Conservation (phyloP, 2,113 vertebrate genomes). For the Anseranas semipalmata region DNA sequence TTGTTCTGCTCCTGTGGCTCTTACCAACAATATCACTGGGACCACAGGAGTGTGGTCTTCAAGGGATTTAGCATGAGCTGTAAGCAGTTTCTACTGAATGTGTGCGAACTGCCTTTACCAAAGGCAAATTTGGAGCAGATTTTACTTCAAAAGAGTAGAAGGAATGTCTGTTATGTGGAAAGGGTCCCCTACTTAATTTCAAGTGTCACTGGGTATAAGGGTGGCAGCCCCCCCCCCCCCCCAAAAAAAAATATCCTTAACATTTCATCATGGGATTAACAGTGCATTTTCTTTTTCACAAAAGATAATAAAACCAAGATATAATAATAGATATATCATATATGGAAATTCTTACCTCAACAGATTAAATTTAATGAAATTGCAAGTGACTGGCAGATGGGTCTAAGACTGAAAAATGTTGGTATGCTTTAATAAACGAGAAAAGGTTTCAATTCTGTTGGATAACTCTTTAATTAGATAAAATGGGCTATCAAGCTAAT, state of each 20-base stretch:
- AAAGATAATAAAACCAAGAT: neutral
- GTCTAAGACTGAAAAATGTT: neutral
- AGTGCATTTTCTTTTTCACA: neutral
- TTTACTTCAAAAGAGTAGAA: neutral
- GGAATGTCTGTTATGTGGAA: neutral
- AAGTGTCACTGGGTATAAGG: neutral
- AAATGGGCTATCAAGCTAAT: neutral
- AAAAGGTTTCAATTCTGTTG: neutral
- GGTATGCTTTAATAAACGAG: neutral
- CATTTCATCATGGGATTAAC: neutral
- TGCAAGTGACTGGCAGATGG: neutral
- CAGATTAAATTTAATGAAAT: neutral
- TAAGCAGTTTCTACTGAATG: neutral
- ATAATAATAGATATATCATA: neutral
- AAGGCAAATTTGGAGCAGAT: neutral
- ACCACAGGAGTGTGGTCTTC: neutral
- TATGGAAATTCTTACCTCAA: neutral
- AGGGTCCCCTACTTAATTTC: neutral
- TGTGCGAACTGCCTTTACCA: neutral
- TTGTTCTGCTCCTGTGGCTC: neutral
- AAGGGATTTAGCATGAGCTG: neutral
- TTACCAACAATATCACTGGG: neutral
- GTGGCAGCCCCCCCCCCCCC: no score
- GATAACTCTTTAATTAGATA: neutral
- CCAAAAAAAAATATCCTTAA: neutral